Percentiles rank a stretch among this genome's conserved stretches.
Evolutionary conservation across 2,888 invertebrate species (phyloP).

Genomic region (Conomelus anceps): DNA sequence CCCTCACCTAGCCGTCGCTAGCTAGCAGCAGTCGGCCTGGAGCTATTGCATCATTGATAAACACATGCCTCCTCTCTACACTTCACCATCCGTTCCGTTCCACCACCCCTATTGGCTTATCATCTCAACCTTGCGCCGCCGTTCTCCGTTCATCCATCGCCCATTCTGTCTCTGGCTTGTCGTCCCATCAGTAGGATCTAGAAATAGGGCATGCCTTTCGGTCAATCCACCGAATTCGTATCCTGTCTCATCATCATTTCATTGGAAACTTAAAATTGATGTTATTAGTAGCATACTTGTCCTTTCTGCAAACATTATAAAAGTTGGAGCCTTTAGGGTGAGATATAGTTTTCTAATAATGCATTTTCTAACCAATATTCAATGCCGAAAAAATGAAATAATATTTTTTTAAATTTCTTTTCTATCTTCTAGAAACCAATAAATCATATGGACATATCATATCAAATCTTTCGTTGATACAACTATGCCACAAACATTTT

Average conservation of each 20-base stretch:
- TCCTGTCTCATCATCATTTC: too few species aligned
- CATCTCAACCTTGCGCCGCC: not conserved
- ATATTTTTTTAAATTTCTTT: too few species aligned
- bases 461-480: too few species aligned
- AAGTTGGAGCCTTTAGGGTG: not conserved
- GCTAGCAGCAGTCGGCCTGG: not conserved
- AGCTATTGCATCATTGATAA: conserved; percentile 14
- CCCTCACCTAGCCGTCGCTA: not conserved
- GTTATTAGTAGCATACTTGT: too few species aligned
- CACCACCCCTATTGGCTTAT: not conserved
- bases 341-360: not conserved
- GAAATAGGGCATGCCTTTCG: not conserved
- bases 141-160: not conserved
- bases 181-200: not conserved
- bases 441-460: too few species aligned
- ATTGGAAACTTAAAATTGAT: too few species aligned
- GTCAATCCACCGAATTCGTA: too few species aligned
- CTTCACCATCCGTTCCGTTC: too few species aligned
- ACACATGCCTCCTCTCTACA: not conserved
- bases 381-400: too few species aligned
- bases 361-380: not conserved
- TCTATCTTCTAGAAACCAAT: too few species aligned
- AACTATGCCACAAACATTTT: too few species aligned
- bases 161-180: not conserved
- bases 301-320: too few species aligned